Conservation (phyloP, 2,888 invertebrate genomes). For the Pheosia tremula region DNA sequence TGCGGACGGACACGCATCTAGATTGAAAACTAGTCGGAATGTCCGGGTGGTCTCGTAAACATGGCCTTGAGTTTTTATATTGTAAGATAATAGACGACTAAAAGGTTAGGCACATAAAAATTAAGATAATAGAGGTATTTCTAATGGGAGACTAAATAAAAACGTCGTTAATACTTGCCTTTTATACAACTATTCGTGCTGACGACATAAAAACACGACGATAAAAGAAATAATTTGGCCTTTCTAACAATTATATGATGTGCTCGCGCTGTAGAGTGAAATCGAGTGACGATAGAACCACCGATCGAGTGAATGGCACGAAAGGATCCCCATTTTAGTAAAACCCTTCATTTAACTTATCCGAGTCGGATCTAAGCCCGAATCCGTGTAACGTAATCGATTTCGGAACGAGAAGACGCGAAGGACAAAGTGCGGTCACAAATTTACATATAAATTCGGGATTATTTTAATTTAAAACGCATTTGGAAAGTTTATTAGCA, state of each 20-base stretch:
- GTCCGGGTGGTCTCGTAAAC: conserved; percentile 73
- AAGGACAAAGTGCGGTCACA: conserved; percentile 79
- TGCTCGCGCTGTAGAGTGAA: conserved; percentile 26
- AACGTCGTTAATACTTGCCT: conserved; percentile 54
- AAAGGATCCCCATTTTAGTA: conserved; percentile 65
- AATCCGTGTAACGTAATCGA: conserved; percentile 80
- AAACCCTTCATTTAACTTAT: conserved; percentile 80
- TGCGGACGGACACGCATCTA: conserved; percentile 44
- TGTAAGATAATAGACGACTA: conserved; percentile 63
- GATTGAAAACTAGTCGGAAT: conserved; percentile 37
- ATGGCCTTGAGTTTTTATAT: conserved; percentile 54
- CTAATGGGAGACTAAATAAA: conserved; percentile 55
- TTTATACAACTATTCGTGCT: conserved; percentile 53
- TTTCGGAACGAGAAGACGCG: conserved; percentile 75
- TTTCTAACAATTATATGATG: conserved; percentile 30
- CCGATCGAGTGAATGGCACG: conserved; percentile 63
- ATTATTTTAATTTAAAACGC: conserved; percentile 83
- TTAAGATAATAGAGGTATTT: conserved; percentile 69
- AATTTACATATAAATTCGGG: conserved; percentile 82
- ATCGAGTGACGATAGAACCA: conserved; percentile 48
- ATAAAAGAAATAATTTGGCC: conserved; percentile 49
- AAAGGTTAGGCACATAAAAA: conserved; percentile 72
- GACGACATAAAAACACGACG: conserved; percentile 47
- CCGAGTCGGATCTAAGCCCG: conserved; percentile 69
- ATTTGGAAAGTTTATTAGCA: conserved; percentile 79